A percentile compares a stretch with the other conserved stretches of the same genome.
phyloP scores from a whole-genome alignment of 2,888 invertebrate species.

The Rhaphigaster nebulosa region DNA sequence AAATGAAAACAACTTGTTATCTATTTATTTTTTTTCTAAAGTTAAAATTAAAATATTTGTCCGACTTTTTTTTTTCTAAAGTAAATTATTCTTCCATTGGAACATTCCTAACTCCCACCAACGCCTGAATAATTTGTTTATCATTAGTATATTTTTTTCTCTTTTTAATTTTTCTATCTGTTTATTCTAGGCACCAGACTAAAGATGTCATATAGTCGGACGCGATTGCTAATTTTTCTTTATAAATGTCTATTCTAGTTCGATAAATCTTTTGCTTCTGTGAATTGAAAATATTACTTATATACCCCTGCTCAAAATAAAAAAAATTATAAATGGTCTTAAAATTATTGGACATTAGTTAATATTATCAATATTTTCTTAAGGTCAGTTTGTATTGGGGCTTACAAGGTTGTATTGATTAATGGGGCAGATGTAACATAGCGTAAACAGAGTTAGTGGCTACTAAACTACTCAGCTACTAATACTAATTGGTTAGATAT shows the following conservation, averaged over 20 bases:
- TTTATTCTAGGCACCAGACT: no score
- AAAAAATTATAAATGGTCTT: no score
- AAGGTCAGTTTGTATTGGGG: neutral
- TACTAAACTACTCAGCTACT: neutral
- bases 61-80: neutral
- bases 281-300: no score
- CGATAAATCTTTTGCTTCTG: no score
- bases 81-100: neutral
- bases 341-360: no score
- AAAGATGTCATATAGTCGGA: no score
- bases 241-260: no score
- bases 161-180: no score
- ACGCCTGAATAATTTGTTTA: no score
- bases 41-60: neutral
- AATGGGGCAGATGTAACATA: neutral
- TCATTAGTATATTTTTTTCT: no score
- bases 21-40: neutral
- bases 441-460: neutral
- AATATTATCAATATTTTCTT: neutral
- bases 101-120: neutral
- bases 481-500: constrained; percentile 17
- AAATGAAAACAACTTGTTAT: neutral
- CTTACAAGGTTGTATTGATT: neutral
- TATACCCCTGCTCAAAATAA: no score
- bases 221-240: no score